These are phyloP conservation scores for Palythoa grandiflora DNA, from an alignment of 92 coral and sea anemone genomes.

Conservation along the genomic window DNA sequence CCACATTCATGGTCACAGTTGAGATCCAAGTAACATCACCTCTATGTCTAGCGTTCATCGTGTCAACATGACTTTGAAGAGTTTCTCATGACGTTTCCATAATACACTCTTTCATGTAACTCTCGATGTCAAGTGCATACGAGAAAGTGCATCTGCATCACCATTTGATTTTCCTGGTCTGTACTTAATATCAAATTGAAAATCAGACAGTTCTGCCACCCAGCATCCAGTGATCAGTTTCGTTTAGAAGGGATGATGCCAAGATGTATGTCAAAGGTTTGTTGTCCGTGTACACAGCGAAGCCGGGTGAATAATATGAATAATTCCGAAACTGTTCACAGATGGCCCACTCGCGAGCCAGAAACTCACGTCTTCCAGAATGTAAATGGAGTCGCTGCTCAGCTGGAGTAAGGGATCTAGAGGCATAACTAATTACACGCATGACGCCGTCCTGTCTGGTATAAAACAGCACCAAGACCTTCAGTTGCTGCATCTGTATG, in stretches of 20 bases:
- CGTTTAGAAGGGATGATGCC: too few species aligned
- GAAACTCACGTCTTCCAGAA: not conserved
- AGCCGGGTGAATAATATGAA: not conserved
- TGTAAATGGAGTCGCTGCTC: constrained; percentile 6
- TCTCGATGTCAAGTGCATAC: constrained; percentile 35
- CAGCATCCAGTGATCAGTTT: too few species aligned
- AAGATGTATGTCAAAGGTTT: too few species aligned
- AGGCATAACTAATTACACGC: constrained; percentile 29
- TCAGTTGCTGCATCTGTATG: not conserved
- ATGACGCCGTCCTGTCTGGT: constrained; percentile 14
- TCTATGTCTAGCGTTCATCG: not conserved
- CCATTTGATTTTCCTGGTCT: too few species aligned
- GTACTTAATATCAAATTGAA: too few species aligned
- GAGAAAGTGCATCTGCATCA: not conserved
- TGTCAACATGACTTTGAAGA: constrained; percentile 3
- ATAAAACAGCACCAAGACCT: constrained; percentile 27
- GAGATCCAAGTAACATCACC: constrained; percentile 31
- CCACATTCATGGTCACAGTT: constrained; percentile 8
- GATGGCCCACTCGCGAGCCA: not conserved
- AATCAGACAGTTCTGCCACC: too few species aligned
- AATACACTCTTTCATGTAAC: constrained; percentile 22
- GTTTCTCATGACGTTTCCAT: not conserved
- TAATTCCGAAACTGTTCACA: constrained; percentile 39
- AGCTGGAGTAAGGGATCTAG: constrained; percentile 27
- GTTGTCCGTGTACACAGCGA: too few species aligned